Conservation (phyloP, 2,888 invertebrate genomes). For the Anagyrus pseudococci region DNA sequence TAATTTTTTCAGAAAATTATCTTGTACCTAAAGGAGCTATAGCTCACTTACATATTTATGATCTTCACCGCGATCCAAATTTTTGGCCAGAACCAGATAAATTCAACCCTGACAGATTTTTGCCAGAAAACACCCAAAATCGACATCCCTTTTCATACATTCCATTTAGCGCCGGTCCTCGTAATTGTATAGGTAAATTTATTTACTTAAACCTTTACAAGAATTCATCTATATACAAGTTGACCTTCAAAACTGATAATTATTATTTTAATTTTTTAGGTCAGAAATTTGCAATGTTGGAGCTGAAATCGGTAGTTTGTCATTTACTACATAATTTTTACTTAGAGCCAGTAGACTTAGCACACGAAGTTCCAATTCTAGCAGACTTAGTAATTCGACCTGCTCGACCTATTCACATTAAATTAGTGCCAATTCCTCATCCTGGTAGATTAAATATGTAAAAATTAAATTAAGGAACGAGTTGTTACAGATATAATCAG, state of each 20-base stretch:
- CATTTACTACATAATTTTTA: conserved; percentile 47
- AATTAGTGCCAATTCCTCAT: conserved; percentile 41
- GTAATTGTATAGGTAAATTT: conserved; percentile 72
- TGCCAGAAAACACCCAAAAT: conserved; percentile 62
- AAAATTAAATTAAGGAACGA: too few relatives aligned
- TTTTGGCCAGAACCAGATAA: conserved; percentile 71
- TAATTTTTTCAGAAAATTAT: conserved; percentile 59
- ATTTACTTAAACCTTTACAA: background rate
- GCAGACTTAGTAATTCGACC: conserved; percentile 47
- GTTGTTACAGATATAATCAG: too few relatives aligned
- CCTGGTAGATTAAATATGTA: too few relatives aligned
- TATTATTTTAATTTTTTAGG: conserved; percentile 30
- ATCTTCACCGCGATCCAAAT: conserved; percentile 69
- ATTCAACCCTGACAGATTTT: conserved; percentile 73
- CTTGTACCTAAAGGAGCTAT: conserved; percentile 64
- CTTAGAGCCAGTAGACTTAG: conserved; percentile 48
- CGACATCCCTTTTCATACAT: conserved; percentile 72
- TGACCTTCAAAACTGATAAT: background rate
- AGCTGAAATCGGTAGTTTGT: conserved; percentile 47
- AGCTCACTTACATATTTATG: conserved; percentile 68
- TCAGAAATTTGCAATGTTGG: conserved; percentile 50
- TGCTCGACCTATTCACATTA: conserved; percentile 41
- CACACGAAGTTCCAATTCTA: conserved; percentile 42
- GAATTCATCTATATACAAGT: background rate
- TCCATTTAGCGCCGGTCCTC: conserved; percentile 73